A percentile compares a stretch with the other conserved stretches of the same genome.
Conservation (phyloP, 2,888 invertebrate genomes). For the Athalia circularis region DNA sequence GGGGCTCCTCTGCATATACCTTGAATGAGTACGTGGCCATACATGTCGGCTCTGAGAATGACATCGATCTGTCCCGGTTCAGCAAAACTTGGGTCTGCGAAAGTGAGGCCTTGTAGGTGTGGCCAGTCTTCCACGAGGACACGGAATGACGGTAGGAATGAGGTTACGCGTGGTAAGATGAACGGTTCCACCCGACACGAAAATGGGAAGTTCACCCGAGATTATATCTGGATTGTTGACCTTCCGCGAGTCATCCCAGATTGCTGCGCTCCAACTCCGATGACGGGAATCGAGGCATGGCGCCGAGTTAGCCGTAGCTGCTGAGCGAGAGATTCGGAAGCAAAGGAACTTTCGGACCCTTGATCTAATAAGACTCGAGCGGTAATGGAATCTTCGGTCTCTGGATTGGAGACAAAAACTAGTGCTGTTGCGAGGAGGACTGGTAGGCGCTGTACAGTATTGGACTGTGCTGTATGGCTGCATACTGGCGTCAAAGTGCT, state of each 20-base stretch:
- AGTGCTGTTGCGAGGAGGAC: conserved; percentile 11
- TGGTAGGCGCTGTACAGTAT: neutral
- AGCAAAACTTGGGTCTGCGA: no score
- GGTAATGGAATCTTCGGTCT: neutral
- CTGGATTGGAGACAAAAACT: neutral
- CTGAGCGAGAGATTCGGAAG: neutral
- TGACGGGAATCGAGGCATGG: conserved; percentile 7
- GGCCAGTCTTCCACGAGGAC: no score
- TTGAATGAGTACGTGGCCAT: no score
- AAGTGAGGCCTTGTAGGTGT: no score
- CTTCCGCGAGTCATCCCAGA: conserved; percentile 27
- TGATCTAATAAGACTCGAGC: conserved; percentile 27
- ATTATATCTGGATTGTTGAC: conserved; percentile 15
- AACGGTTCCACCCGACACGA: conserved; percentile 29
- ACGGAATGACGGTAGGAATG: no score
- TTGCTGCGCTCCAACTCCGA: neutral
- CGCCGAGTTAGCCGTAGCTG: neutral
- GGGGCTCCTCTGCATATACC: no score
- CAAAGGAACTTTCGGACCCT: neutral
- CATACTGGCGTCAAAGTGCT: no score
- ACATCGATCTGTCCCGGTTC: no score
- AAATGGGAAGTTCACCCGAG: conserved; percentile 24
- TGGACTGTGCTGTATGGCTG: neutral
- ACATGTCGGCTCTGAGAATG: no score
- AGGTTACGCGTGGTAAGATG: conserved; percentile 42